A percentile compares a stretch with the other conserved stretches of the same genome.
These are phyloP conservation scores for Isaurus tuberculatus DNA, from an alignment of 92 coral and sea anemone genomes.

Conservation along the genomic window DNA sequence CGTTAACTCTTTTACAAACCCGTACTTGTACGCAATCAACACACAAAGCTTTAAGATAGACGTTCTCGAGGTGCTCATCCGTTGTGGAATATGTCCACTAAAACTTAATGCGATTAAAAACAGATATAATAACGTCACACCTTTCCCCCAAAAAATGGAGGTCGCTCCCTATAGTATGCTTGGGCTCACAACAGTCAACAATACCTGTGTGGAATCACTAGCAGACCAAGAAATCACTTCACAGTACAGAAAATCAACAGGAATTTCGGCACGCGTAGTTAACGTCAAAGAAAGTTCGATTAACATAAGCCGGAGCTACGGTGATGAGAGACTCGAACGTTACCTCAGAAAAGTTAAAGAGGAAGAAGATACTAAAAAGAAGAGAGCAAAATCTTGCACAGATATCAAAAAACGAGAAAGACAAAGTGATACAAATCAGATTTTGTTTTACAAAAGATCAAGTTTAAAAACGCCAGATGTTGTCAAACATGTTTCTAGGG, in stretches of 20 bases:
- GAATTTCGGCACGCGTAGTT: neutral
- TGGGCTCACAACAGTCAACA: neutral
- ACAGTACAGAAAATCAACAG: neutral
- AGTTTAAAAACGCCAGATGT: too few species aligned
- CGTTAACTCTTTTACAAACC: constrained; percentile 90
- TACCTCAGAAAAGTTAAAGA: neutral
- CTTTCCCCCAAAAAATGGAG: neutral
- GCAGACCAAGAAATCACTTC: neutral
- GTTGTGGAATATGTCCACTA: constrained; percentile 68
- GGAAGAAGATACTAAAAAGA: neutral
- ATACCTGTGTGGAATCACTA: neutral
- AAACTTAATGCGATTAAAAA: constrained; percentile 46
- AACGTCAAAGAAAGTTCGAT: neutral
- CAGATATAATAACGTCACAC: constrained; percentile 37
- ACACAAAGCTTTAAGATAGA: constrained; percentile 82
- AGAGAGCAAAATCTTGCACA: constrained; percentile 5
- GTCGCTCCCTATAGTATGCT: neutral
- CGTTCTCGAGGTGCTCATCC: constrained; percentile 56
- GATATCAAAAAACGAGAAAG: neutral
- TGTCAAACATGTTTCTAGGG: too few species aligned
- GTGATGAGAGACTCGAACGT: neutral
- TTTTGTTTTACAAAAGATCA: too few species aligned
- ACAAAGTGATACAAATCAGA: too few species aligned
- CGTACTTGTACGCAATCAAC: constrained; percentile 86
- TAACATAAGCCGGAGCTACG: neutral